phyloP scores from a whole-genome alignment of 1,140 invertebrate genomes.

The Asbolus verrucosus region DNA sequence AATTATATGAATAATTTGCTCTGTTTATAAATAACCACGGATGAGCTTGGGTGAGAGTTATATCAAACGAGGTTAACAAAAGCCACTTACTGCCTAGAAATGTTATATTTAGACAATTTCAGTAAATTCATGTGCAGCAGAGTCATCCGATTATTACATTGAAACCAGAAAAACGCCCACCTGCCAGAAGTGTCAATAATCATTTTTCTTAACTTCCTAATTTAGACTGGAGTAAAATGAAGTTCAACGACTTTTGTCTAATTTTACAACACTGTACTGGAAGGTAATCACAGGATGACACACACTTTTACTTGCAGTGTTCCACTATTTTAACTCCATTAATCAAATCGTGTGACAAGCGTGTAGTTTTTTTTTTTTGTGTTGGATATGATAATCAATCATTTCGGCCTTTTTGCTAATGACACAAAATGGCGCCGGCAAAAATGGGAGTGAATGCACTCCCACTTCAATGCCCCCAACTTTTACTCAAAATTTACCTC shows the following conservation, averaged over 20 bases:
- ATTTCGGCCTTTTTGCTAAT: not conserved
- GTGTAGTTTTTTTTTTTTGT: not conserved
- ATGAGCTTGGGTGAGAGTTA: not conserved
- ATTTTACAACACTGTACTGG: slow-evolving; percentile 6
- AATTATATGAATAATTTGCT: slow-evolving; percentile 20
- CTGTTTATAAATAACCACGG: slow-evolving; percentile 24
- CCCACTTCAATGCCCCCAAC: too few relatives aligned
- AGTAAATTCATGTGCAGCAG: too few relatives aligned
- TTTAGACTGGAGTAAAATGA: slow-evolving; percentile 9
- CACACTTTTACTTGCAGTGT: slow-evolving; percentile 6
- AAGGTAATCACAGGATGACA: slow-evolving; percentile 22
- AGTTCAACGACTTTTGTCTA: slow-evolving; percentile 34
- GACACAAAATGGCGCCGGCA: too few relatives aligned
- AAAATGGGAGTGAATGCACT: too few relatives aligned
- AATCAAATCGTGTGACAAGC: slow-evolving; percentile 15
- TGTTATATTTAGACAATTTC: not conserved
- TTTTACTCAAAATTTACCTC: too few relatives aligned
- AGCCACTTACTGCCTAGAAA: not conserved
- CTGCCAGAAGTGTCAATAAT: not conserved
- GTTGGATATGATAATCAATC: not conserved
- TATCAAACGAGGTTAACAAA: slow-evolving; percentile 18
- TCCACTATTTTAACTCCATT: slow-evolving; percentile 19
- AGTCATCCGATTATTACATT: too few relatives aligned
- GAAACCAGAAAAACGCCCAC: slow-evolving; percentile 17
- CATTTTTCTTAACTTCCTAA: slow-evolving; percentile 20